Conservation (phyloP, 1,140 invertebrate species). For the Conus betulinus region DNA sequence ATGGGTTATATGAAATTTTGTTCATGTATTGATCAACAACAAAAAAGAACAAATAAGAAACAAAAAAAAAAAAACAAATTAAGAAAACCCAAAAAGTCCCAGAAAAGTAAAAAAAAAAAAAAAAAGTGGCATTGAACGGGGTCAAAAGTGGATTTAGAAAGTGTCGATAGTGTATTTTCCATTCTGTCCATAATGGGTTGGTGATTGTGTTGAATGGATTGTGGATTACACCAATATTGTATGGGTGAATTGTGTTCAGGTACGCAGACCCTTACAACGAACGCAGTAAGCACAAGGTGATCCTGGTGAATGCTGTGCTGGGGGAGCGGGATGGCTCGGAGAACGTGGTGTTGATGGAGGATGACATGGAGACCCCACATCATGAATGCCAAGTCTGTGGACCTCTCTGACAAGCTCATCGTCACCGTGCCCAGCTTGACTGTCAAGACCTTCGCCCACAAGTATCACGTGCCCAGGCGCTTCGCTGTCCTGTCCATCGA, state of each 20-base stretch:
- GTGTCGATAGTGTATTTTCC: no score
- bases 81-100: no score
- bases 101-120: no score
- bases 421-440: constrained; percentile 58
- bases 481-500: constrained; percentile 69
- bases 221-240: no score
- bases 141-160: no score
- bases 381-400: background rate
- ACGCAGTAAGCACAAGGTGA: constrained; percentile 51
- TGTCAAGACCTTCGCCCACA: constrained; percentile 56
- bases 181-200: no score
- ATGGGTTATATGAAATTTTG: no score
- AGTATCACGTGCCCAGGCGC: constrained; percentile 57
- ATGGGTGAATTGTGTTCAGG: constrained; percentile 36
- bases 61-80: no score
- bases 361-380: constrained; percentile 63
- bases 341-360: constrained; percentile 51
- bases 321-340: constrained; percentile 50
- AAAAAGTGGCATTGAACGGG: no score
- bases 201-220: no score
- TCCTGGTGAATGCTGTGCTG: constrained; percentile 56
- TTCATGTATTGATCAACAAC: no score
- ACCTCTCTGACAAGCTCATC: constrained; percentile 11
- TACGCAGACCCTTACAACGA: constrained; percentile 57
- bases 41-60: no score